Percentiles rank a stretch among this genome's conserved stretches.
These are phyloP conservation scores for Crioceris asparagi DNA, from an alignment of 2,888 invertebrate genomes.

Conservation along the genomic window DNA sequence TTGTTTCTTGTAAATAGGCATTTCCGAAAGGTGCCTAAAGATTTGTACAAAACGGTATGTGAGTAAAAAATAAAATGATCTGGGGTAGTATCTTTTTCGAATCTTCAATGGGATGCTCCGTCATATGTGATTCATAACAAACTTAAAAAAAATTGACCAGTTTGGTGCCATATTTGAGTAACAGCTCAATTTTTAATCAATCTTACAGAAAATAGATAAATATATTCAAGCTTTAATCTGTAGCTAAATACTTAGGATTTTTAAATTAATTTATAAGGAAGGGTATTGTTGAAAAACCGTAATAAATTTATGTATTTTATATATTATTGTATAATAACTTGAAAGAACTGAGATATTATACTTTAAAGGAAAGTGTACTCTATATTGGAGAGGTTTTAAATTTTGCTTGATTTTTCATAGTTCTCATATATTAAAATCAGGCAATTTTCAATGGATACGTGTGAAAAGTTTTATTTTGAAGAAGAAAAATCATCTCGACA, in stretches of 20 bases:
- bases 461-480: too few species aligned
- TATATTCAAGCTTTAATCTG: slow-evolving; percentile 37
- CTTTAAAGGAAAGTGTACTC: slow-evolving; percentile 29
- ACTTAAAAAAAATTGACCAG: slow-evolving; percentile 36
- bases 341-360: slow-evolving; percentile 31
- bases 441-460: too few species aligned
- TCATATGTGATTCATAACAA: slow-evolving; percentile 32
- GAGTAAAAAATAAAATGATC: neutral
- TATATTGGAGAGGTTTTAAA: slow-evolving; percentile 26
- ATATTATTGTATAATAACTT: slow-evolving; percentile 34
- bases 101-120: slow-evolving; percentile 39
- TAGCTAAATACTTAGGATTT: slow-evolving; percentile 31
- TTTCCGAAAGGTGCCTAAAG: too few species aligned
- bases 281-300: slow-evolving; percentile 24
- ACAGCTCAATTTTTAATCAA: slow-evolving; percentile 40
- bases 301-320: slow-evolving; percentile 35
- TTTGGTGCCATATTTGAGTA: slow-evolving; percentile 40
- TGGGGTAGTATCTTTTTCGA: slow-evolving; percentile 25
- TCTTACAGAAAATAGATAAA: slow-evolving; percentile 29
- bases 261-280: slow-evolving; percentile 31
- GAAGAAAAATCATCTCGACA: too few species aligned
- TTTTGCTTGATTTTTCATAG: slow-evolving; percentile 22
- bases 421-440: slow-evolving; percentile 9
- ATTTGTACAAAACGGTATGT: slow-evolving; percentile 4
- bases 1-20: too few species aligned